Conservation (phyloP, 2,113 vertebrate species). For the Excalfactoria chinensis region DNA sequence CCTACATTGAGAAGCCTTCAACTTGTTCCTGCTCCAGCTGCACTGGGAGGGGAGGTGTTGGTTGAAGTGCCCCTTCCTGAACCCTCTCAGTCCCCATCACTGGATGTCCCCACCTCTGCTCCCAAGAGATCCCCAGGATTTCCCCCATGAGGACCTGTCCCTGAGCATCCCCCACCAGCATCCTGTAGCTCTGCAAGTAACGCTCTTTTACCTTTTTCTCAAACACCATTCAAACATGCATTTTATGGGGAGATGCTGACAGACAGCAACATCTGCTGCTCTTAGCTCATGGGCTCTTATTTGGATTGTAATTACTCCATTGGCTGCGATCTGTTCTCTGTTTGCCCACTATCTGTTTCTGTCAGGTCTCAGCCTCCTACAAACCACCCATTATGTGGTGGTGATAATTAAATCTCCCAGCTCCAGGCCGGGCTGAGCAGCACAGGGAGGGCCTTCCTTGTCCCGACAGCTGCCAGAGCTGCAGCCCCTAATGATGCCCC, state of each 20-base stretch:
- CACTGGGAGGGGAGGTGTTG: background rate
- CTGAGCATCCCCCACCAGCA: background rate
- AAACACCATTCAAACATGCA: background rate
- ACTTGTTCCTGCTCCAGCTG: background rate
- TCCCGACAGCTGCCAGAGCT: background rate
- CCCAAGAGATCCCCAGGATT: background rate
- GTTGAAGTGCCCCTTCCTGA: background rate
- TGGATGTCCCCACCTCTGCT: background rate
- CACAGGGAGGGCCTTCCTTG: background rate
- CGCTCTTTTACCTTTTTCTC: background rate
- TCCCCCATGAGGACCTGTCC: background rate
- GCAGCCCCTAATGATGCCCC: background rate
- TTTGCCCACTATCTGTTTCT: slow-evolving; percentile 9
- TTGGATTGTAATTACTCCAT: background rate
- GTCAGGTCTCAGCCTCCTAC: background rate
- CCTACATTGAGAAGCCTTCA: background rate
- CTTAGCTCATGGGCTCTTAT: background rate
- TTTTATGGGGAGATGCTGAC: background rate
- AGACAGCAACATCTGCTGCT: slow-evolving; percentile 36
- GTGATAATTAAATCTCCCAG: background rate
- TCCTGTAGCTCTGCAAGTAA: background rate
- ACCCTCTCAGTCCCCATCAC: rapidly evolving
- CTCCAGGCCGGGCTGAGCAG: background rate
- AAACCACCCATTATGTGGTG: background rate
- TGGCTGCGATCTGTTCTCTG: background rate